Percentiles rank a stretch among this genome's conserved stretches.
Evolutionary conservation across 2,888 invertebrate genomes (phyloP).

Genomic region (Catocala nupta): DNA sequence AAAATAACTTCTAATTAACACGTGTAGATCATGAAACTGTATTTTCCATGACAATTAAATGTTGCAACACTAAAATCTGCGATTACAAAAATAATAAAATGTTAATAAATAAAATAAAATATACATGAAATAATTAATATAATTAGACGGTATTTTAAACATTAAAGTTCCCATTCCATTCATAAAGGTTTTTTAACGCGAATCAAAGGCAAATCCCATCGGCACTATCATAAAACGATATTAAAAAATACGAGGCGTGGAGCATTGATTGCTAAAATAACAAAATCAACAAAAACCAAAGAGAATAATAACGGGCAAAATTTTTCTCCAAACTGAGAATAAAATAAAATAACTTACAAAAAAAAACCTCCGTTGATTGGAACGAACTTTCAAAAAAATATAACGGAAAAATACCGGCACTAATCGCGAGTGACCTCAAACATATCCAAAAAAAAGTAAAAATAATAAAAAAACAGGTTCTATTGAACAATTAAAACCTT

Average conservation of each 20-base stretch:
- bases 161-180: conserved; percentile 12
- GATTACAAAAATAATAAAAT: background rate
- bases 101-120: background rate
- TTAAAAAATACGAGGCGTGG: conserved; percentile 42
- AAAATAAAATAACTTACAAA: conserved; percentile 23
- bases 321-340: conserved; percentile 31
- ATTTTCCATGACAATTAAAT: conserved; percentile 1
- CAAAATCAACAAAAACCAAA: conserved; percentile 43
- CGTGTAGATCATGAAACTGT: too few species aligned
- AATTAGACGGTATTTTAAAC: background rate
- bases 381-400: conserved; percentile 40
- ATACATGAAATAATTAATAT: background rate
- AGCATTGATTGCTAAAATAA: conserved; percentile 46
- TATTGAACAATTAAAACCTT: conserved; percentile 48
- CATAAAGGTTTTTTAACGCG: conserved; percentile 4
- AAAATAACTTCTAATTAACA: too few species aligned
- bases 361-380: conserved; percentile 33
- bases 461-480: conserved; percentile 35
- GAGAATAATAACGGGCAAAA: conserved; percentile 21
- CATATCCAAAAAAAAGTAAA: conserved; percentile 15
- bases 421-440: conserved; percentile 49
- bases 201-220: conserved; percentile 16
- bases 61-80: conserved; percentile 3
- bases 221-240: conserved; percentile 20
- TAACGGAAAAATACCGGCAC: conserved; percentile 50